These are phyloP conservation scores for Neopipo cinnamomea DNA, from an alignment of 2,113 vertebrate genomes.

Conservation along the genomic window DNA sequence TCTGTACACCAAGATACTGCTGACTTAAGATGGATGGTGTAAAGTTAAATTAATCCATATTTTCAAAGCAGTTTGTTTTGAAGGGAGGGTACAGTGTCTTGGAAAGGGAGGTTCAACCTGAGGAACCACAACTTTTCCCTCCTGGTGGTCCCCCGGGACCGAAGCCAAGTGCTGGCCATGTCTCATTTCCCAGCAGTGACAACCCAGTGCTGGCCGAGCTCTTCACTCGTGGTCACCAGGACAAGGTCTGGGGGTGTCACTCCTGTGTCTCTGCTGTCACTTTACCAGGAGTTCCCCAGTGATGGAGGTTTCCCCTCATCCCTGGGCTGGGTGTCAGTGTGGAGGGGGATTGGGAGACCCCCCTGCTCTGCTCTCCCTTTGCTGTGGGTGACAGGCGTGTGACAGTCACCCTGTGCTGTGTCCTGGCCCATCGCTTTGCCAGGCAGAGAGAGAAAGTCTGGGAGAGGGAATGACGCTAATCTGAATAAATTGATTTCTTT, in stretches of 20 bases:
- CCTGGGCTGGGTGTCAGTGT: neutral
- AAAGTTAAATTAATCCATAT: neutral
- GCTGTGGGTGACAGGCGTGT: neutral
- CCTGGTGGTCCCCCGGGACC: fast-evolving
- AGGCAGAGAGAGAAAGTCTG: neutral
- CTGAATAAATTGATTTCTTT: conserved; percentile 5
- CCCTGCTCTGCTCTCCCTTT: neutral
- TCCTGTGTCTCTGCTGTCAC: fast-evolving
- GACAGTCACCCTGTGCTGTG: neutral
- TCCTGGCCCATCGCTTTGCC: neutral
- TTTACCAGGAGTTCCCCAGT: neutral
- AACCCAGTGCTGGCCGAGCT: neutral
- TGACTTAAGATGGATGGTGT: neutral
- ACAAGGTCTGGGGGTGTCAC: neutral
- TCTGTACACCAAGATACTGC: neutral
- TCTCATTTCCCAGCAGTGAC: neutral
- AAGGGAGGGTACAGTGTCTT: neutral
- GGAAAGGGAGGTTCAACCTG: neutral
- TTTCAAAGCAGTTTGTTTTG: neutral
- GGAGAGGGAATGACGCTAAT: neutral
- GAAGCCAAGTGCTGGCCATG: fast-evolving
- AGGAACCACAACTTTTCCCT: neutral
- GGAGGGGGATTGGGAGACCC: neutral
- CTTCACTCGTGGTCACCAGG: fast-evolving
- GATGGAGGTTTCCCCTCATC: neutral